phyloP scores from a whole-genome alignment of 2,888 invertebrate genomes.

The Arge pagana region DNA sequence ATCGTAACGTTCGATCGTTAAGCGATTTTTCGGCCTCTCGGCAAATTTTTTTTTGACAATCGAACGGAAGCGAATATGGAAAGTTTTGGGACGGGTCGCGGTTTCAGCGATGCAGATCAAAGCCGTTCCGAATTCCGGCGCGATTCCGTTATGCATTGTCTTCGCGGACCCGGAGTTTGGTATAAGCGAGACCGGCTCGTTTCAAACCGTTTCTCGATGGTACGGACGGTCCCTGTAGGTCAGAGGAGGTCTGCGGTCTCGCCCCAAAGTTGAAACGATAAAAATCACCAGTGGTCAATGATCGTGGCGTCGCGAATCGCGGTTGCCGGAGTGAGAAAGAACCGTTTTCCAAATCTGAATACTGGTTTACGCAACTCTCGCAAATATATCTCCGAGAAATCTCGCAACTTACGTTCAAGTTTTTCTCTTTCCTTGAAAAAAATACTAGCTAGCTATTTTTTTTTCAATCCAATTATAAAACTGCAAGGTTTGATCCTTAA shows the following conservation, averaged over 20 bases:
- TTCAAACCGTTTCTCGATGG: neutral
- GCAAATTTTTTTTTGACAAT: neutral
- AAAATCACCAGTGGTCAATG: slow-evolving; percentile 16
- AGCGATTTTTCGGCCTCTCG: neutral
- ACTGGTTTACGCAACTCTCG: neutral
- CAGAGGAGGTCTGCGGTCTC: neutral
- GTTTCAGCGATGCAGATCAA: slow-evolving; percentile 11
- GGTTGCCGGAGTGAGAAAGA: slow-evolving; percentile 6
- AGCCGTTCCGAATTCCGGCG: slow-evolving; percentile 11
- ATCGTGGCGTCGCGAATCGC: slow-evolving; percentile 4
- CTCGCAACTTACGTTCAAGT: too few relatives aligned
- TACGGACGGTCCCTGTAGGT: neutral
- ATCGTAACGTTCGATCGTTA: neutral
- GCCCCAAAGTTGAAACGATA: neutral
- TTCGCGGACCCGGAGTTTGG: neutral
- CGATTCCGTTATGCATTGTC: slow-evolving; percentile 21
- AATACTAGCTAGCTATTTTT: too few relatives aligned
- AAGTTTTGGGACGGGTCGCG: slow-evolving; percentile 10
- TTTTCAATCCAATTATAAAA: too few relatives aligned
- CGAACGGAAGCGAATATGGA: too few relatives aligned
- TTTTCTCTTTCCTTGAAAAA: too few relatives aligned
- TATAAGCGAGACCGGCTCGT: neutral
- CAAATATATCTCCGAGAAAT: neutral
- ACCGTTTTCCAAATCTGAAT: slow-evolving; percentile 16
- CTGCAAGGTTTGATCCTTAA: too few relatives aligned